Evolutionary conservation across 2,888 invertebrate genomes (phyloP), one percentile per base, ranked within the genome.

Genomic region (Sinopyrophorus schimmeli): DNA sequence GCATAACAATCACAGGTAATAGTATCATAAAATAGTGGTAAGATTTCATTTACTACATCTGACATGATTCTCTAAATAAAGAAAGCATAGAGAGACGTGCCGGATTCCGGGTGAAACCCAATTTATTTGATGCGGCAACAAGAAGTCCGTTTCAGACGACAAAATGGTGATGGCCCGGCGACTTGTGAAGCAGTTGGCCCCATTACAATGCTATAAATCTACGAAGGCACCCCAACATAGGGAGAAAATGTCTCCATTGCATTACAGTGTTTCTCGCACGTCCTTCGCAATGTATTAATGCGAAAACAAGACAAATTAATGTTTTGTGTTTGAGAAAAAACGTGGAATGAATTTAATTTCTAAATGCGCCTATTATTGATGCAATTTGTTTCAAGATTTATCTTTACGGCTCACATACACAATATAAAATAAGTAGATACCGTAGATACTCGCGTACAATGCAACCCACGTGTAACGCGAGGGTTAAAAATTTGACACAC

Each of bases 111-210:
- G 24, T 12, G 67, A 67, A 72, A 70, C 65, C 71, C 71, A 69
- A 73, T 73, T 74, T 73, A 74, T 73, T 72, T 69, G 69, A 69
- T 68, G 69, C 63, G 66, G 65, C 68, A 69, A 72, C 70, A 71
- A 71, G 70, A 69, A 69, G 68, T 67, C 68, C 66, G 65, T 68
- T 65, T 61, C 64, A 67, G 74, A 75, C 75, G 76, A 76, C 77
- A 77, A 77, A 75, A 76, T 76, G 77, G 77, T 77, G 78, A 78
- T 77, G 76, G 76, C 73, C 74, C 73, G 77, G 76, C 77, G 78
- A 78, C 77, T 77, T 76, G 78, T 74, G 77, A 79, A 78, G 76
- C 78, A 78, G 78, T 79, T 79, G 78, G 78, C 77, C 78, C 79
- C 77, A 79, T 78, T 78, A 79, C 78, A 74, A 75, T 73, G 74